Evolutionary conservation across 2,888 invertebrate species (phyloP).

Genomic region (Ennomos quercinarius): DNA sequence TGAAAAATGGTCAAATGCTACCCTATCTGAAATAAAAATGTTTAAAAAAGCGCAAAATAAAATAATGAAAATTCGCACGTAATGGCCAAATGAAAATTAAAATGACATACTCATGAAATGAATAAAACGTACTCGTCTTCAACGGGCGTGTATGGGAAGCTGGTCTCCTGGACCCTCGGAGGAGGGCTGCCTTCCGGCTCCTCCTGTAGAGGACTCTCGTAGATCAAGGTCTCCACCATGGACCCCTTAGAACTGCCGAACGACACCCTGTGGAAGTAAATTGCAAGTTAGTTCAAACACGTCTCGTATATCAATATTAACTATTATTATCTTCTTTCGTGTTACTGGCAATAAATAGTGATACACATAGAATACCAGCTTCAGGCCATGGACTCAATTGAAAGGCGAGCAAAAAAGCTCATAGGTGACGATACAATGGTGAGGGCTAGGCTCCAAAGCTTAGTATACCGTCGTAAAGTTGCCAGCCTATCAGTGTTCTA

Average conservation of each 20-base stretch:
- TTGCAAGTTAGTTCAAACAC: no score
- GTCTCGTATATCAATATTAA: no score
- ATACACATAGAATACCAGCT: no score
- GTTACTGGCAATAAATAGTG: no score
- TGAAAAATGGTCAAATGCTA: no score
- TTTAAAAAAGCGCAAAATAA: constrained; percentile 4
- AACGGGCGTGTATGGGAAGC: constrained; percentile 77
- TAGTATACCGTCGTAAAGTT: no score
- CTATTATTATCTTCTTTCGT: no score
- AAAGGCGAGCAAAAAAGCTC: no score
- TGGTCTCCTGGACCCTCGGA: constrained; percentile 74
- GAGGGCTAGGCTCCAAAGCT: no score
- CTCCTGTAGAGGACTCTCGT: constrained; percentile 93
- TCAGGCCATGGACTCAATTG: no score
- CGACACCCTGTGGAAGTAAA: constrained; percentile 89
- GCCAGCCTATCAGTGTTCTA: no score
- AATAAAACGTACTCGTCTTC: constrained; percentile 86
- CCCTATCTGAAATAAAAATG: neutral
- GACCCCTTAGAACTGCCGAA: constrained; percentile 97
- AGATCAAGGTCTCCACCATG: constrained; percentile 97
- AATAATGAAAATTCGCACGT: constrained; percentile 44
- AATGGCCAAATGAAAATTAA: constrained; percentile 60
- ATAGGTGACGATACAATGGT: no score
- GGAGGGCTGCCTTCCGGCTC: constrained; percentile 90
- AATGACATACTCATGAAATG: constrained; percentile 71